phyloP scores from a whole-genome alignment of 2,797 vertebrate species.

The Clarias platycephalus region DNA sequence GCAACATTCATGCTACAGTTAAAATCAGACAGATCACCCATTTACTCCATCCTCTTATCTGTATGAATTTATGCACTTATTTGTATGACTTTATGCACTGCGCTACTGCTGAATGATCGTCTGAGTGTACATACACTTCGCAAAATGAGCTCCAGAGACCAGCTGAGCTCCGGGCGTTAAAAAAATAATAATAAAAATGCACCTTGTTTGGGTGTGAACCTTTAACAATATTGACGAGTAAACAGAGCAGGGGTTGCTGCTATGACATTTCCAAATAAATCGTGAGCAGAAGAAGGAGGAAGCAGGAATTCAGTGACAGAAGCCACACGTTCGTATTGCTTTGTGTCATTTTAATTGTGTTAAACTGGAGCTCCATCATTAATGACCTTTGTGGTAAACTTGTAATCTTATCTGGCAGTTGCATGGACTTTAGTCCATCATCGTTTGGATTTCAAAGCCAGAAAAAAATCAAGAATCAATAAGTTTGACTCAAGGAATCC shows the following conservation, averaged over 20 bases:
- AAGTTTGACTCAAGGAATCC: not conserved
- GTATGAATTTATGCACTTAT: too few relatives aligned
- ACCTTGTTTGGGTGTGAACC: not conserved
- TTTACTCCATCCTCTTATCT: too few relatives aligned
- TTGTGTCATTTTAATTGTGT: not conserved
- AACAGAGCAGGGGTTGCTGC: slow-evolving; percentile 4
- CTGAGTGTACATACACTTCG: not conserved
- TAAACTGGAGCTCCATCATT: not conserved
- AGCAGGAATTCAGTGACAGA: not conserved
- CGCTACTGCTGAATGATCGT: too few relatives aligned
- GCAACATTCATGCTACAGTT: too few relatives aligned
- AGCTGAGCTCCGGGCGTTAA: not conserved
- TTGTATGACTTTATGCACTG: too few relatives aligned
- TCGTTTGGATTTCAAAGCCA: not conserved
- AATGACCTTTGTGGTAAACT: not conserved
- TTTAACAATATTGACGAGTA: not conserved
- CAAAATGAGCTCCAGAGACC: not conserved
- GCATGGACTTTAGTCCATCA: not conserved
- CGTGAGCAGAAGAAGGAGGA: not conserved
- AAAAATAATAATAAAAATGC: not conserved
- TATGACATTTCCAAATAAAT: not conserved
- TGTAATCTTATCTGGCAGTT: not conserved
- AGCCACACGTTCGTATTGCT: not conserved
- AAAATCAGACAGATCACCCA: too few relatives aligned
- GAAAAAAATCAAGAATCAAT: not conserved